These are phyloP conservation scores for Athene cunicularia DNA, from an alignment of 2,113 vertebrate genomes.

Conservation along the genomic window DNA sequence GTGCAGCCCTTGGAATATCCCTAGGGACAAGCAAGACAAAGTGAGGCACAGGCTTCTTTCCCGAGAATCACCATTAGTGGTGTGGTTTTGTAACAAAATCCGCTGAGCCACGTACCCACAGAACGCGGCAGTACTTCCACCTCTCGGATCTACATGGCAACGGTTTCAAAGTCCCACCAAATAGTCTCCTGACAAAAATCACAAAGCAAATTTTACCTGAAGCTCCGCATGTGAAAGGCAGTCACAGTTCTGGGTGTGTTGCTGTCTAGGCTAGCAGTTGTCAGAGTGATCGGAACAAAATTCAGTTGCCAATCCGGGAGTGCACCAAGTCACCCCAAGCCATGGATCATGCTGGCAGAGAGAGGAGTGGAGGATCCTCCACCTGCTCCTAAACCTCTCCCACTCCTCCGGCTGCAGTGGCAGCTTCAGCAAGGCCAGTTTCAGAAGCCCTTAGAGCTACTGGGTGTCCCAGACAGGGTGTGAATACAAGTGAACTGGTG, in stretches of 20 bases:
- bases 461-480: not conserved
- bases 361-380: not conserved
- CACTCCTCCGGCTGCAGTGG: not conserved
- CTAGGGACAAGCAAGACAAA: too few species aligned
- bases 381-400: not conserved
- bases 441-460: not conserved
- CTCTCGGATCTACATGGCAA: not conserved
- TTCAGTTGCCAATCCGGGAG: not conserved
- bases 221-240: not conserved
- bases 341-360: not conserved
- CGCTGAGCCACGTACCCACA: not conserved
- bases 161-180: not conserved
- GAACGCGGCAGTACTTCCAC: not conserved
- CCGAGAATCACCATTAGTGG: not conserved
- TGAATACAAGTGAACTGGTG: not conserved
- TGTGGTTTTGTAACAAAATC: not conserved
- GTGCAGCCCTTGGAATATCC: not conserved
- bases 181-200: not conserved
- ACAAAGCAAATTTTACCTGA: not conserved
- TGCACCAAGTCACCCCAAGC: not conserved
- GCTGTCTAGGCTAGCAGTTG: not conserved
- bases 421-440: not conserved
- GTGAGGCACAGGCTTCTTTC: not conserved
- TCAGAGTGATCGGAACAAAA: not conserved
- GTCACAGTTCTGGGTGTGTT: not conserved